Base-by-base conservation (phyloP, 2,797 vertebrate genomes). In the Macropus fuliginosus region DNA sequence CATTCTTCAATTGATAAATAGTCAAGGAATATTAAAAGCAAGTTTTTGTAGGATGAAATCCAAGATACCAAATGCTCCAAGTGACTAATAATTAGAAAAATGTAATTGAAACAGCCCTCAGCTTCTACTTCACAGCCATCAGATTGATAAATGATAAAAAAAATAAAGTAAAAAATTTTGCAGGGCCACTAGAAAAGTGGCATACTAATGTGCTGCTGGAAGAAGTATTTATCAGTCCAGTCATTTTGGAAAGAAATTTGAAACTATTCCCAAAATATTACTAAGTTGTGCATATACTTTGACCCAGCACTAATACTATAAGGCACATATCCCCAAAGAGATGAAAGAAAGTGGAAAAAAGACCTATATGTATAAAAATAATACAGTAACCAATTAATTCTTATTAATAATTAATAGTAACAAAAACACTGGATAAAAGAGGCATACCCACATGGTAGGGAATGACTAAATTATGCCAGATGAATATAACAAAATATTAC, bases 1-100 rank as follows among this genome's bases (percentile, higher is more conserved):
- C 74, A 87, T 87, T 87, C 74, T 87, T 87, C 74, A 27, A 87
- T 87, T 87, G 74, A 87, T 46, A 87, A 87, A 87, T 87, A 24
- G 74, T 50, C 40, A 87, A 87, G 50, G 40, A 81, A 87, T 87
- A 87, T 87, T 87, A 87, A 87, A 87, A 27, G 74, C 40, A 87
- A 87, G 40, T 87, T 87, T 46, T 87, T 12, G 24, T 87, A 50
- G 74, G 74, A 87, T 87, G 74, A 50, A 87, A 87, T 81, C 40
- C 74, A 46, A 81, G 8, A 46, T 28, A 46, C 40, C 9, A 87
- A 87, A 12, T 27, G 10, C 21, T 50, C 40, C 74, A 87, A 46
- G 46, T 87, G 9, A 28, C 40, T 87, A 87, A 12, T 87, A 87
- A 87, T 87, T 87, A 87, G 40, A 50, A 50, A 87, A 87, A 50